A percentile compares a stretch with the other conserved stretches of the same genome.
These are phyloP conservation scores for Prunella strophiata DNA, from an alignment of 2,797 vertebrate genomes.

Conservation along the genomic window DNA sequence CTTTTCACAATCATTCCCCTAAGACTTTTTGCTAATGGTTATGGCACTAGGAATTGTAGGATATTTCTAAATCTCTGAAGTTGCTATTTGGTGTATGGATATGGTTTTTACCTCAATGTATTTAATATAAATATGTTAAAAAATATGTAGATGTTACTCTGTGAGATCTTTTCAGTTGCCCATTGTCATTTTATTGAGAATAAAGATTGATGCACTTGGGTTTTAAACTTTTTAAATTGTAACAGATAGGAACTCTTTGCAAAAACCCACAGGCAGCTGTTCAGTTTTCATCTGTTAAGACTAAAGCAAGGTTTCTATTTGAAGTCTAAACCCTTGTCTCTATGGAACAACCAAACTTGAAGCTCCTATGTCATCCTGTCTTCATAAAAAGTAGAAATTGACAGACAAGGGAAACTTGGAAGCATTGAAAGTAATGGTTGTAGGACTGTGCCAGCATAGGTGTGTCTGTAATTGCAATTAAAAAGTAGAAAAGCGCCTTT, in stretches of 20 bases:
- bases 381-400: not conserved
- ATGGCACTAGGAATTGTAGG: fast-evolving
- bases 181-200: not conserved
- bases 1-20: not conserved
- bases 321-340: not conserved
- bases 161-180: not conserved
- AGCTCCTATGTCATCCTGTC: not conserved
- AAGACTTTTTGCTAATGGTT: not conserved
- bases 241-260: not conserved
- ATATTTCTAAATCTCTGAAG: not conserved
- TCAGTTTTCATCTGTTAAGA: not conserved
- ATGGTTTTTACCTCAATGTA: not conserved
- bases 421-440: not conserved
- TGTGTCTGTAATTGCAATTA: not conserved
- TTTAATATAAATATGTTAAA: not conserved
- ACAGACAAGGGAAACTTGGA: not conserved
- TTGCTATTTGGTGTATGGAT: not conserved
- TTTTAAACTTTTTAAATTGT: not conserved
- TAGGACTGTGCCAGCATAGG: not conserved
- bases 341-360: not conserved
- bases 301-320: not conserved
- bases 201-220: not conserved
- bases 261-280: not conserved
- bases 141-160: not conserved
- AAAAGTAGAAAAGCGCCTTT: not conserved